Conservation (phyloP, 2,888 invertebrate genomes). For the Caradrina clavipalpis region DNA sequence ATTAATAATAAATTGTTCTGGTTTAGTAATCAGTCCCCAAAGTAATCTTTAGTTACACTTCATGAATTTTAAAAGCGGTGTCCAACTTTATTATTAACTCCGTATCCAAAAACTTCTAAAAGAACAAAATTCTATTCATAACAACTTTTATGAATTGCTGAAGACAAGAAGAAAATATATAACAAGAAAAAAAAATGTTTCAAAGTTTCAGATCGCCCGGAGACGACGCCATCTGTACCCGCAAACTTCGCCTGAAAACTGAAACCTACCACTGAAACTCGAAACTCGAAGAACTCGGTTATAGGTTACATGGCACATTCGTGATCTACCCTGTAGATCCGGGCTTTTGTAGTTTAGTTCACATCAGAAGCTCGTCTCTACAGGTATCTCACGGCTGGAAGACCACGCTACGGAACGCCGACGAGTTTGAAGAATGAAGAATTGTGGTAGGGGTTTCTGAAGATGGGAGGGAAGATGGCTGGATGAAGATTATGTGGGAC, state of each 20-base stretch:
- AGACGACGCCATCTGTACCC: constrained; percentile 43
- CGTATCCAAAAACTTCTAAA: constrained; percentile 20
- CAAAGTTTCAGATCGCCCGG: constrained; percentile 53
- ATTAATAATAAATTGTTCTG: neutral
- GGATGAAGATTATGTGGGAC: neutral
- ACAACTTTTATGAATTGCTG: constrained; percentile 43
- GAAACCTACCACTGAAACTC: constrained; percentile 55
- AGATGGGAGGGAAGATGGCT: constrained; percentile 9
- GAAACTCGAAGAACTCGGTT: constrained; percentile 57
- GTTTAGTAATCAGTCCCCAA: neutral
- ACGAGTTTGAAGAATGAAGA: constrained; percentile 57
- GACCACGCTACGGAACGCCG: constrained; percentile 92
- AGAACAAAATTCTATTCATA: constrained; percentile 43
- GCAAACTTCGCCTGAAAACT: constrained; percentile 37
- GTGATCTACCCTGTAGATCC: constrained; percentile 99
- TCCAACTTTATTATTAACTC: constrained; percentile 26
- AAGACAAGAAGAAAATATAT: constrained; percentile 43
- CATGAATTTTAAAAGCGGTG: constrained; percentile 16
- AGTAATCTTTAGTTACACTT: neutral
- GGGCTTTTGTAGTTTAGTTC: constrained; percentile 99
- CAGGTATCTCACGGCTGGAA: constrained; percentile 99
- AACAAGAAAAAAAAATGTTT: constrained; percentile 52
- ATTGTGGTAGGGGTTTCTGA: constrained; percentile 34
- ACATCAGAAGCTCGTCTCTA: constrained; percentile 99
- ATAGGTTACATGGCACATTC: constrained; percentile 94